Conservation (phyloP, 1,140 invertebrate species). For the Sycophila sp. region DNA sequence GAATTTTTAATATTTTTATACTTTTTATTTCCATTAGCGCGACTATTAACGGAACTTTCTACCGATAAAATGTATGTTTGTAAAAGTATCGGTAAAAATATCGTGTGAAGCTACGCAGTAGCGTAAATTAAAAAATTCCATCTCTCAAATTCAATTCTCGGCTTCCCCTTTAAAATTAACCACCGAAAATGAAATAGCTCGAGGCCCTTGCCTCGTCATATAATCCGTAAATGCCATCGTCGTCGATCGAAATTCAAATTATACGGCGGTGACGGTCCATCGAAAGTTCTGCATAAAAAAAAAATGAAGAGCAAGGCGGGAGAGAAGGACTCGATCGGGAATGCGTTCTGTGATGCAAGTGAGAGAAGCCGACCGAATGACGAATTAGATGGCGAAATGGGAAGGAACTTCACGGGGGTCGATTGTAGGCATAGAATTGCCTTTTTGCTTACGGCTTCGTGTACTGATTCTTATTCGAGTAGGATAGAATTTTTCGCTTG, state of each 20-base stretch:
- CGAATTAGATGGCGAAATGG: neutral
- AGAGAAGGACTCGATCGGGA: neutral
- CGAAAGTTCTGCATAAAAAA: neutral
- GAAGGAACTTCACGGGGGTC: neutral
- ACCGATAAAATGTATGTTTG: no score
- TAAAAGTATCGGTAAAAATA: no score
- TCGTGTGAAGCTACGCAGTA: no score
- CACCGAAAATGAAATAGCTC: constrained; percentile 1
- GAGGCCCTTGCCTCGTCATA: neutral
- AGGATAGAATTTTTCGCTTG: no score
- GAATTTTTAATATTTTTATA: no score
- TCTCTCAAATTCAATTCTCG: neutral
- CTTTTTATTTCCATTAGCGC: no score
- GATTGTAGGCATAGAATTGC: no score
- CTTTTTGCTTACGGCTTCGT: no score
- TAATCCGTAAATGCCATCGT: neutral
- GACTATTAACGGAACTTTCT: no score
- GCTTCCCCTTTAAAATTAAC: constrained; percentile 2
- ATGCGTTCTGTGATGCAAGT: no score
- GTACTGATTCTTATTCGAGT: no score
- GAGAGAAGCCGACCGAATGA: neutral
- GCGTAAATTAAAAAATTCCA: neutral
- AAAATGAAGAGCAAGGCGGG: neutral
- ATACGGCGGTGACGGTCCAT: neutral
- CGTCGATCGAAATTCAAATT: constrained; percentile 12